Evolutionary conservation across 2,888 invertebrate species (phyloP), one percentile per base, ranked within the genome.

Genomic region (Phytoseiulus persimilis): DNA sequence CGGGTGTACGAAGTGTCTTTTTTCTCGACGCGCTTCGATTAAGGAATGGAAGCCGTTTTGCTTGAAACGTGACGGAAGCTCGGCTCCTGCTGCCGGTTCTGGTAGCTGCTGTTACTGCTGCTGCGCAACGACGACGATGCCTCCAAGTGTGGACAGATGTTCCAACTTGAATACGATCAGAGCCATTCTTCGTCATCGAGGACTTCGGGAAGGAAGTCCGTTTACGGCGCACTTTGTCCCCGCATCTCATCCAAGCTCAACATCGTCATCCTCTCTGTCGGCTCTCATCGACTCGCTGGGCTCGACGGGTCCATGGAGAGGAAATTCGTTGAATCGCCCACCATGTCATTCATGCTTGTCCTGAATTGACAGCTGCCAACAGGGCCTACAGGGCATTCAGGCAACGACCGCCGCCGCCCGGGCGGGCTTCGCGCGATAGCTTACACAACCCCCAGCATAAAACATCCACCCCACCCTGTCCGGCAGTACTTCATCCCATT

Each of bases 341-440:
- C 65, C 65, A 65, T 65, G 65, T 65, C 65, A 65, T 65, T 65
- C 65, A 65, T 65, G 65, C 65, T 65, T 65, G 65, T 65, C 65
- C 65, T 18, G 65, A 14, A 65, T 65, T 65, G 65, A 65, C 65
- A 65, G 65, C 65, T 65, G 65, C 65, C 65, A 65, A 18, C 65
- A 23, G 65, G 65, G 65, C 65, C 65, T 14, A 23, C 18, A 65
- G 65, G 65, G 65, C 65, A 65, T 6, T 65, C 65, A 65, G 14
- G 9, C 46, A 46, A 14, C 46, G 46, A 46, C 46, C 46, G 46
- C 6, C 9, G 46, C 46, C 46, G 46, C 6, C 65, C 65, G 65
- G 18, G 23, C 65, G 28, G 65, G 23, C 65, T 2, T 14, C 9
- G 65, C 65, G 65, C 65, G 46, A 23, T 3, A 23, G 65, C 65